Base-by-base conservation (phyloP, 2,888 invertebrate species). In the Nymphalis c-album region DNA sequence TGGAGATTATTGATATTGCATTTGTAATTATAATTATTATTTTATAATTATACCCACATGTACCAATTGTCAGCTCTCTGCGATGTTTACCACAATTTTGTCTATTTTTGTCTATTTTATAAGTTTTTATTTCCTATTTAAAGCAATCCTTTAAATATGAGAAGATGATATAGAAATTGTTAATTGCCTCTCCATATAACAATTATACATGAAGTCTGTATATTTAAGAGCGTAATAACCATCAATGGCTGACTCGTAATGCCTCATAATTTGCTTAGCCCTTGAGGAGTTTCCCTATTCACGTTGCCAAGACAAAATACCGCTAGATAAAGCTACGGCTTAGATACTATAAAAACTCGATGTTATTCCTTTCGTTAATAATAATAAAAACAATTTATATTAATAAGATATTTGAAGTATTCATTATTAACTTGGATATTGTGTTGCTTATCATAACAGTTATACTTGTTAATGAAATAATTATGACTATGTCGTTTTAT, bases 401-500 rank as follows among this genome's bases (percentile, higher is more conserved):
- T 60, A 63, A 65, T 64, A 70, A 65, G 71, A 71, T 69, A 63
- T 67, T 66, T 62, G 50, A 69, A 63, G 60, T 69, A 59, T 47
- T 68, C 53, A 63, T 71, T 69, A 69, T 71, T 63, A 65, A 63
- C 62, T 62, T 67, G 67, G 55, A 67, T 68, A 59, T 70, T 65
- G 26, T 55, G 48, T 62, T 51, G 46, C 26, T 26, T 7, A 31
- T 20, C 22, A n/a, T 64, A 40, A 40, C 18, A 40, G n/a, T 26
- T 10, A 18, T 48, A 20, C 22, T 20, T 20, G 53, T 57, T 17
- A 26, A 53, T 53, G 17, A 26, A 40, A 57, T 35, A 57, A 40
- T 40, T 35, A 8, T n/a, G 16, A 40, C 5, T 1, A n/a, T 40
- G 35, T 40, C 18, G 35, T 40, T 57, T 40, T 40, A 17, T 57